These are phyloP conservation scores for Phyto melanocephala DNA, from an alignment of 2,888 invertebrate species.

Conservation along the genomic window DNA sequence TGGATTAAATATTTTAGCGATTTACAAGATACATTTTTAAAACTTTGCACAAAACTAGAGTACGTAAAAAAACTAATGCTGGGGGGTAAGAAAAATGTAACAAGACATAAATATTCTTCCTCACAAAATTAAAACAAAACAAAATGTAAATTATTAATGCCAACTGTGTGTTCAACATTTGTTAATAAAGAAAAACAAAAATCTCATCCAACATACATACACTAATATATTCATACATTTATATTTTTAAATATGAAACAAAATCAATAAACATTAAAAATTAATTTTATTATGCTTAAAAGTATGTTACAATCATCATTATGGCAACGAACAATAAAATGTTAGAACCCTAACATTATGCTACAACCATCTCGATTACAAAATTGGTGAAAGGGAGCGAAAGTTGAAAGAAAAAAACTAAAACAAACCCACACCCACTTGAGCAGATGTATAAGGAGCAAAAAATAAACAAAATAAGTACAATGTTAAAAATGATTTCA, in stretches of 20 bases:
- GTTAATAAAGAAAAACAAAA: background rate
- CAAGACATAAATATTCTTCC: constrained; percentile 47
- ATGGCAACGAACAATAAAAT: constrained; percentile 1
- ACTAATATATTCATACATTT: background rate
- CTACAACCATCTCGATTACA: background rate
- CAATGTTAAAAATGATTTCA: constrained; percentile 73
- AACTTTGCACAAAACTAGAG: background rate
- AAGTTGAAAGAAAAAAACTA: background rate
- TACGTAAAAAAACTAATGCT: background rate
- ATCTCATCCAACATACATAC: background rate
- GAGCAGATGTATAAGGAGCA: background rate
- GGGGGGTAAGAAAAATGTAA: constrained; percentile 24
- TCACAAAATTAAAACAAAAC: constrained; percentile 54
- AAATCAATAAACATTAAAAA: constrained; percentile 63
- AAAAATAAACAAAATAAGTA: background rate
- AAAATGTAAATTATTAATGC: constrained; percentile 56
- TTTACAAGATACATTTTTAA: too few relatives aligned
- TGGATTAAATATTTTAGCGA: too few relatives aligned
- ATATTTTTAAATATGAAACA: constrained; percentile 6
- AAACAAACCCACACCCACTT: constrained; percentile 42
- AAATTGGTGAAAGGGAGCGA: constrained; percentile 14
- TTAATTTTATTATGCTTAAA: constrained; percentile 51
- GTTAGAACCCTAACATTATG: constrained; percentile 16
- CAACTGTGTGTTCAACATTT: constrained; percentile 1
- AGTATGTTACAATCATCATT: background rate